Evolutionary conservation across 2,113 vertebrate species (phyloP).

Genomic region (Gobius niger): DNA sequence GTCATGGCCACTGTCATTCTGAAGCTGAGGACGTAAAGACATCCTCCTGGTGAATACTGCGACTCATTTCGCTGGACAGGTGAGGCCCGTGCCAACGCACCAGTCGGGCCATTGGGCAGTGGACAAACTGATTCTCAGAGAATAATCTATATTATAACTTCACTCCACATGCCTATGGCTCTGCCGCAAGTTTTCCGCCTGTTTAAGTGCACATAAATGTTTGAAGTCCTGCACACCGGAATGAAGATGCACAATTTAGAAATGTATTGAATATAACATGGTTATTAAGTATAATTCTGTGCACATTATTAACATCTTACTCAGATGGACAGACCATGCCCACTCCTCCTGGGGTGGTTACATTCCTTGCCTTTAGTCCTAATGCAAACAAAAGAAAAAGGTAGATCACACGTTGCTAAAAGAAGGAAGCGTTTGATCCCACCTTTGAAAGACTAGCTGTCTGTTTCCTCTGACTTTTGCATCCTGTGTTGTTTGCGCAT

Average conservation of each 20-base stretch:
- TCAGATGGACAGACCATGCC: conserved; percentile 1
- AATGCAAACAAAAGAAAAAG: conserved; percentile 3
- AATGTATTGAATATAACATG: not conserved
- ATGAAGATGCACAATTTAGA: not conserved
- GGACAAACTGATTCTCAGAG: conserved; percentile 1
- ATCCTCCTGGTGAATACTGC: not conserved
- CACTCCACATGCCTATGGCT: not conserved
- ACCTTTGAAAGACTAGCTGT: not conserved
- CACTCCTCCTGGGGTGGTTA: conserved; percentile 47
- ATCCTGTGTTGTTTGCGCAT: conserved; percentile 18
- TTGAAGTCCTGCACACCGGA: conserved; percentile 28
- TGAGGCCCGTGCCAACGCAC: conserved; percentile 9
- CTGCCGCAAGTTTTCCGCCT: conserved; percentile 15
- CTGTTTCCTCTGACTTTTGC: conserved; percentile 1
- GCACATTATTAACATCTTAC: conserved; percentile 28
- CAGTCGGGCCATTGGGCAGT: conserved; percentile 22
- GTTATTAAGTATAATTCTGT: conserved; percentile 16
- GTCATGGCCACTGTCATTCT: conserved; percentile 79
- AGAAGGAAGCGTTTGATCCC: conserved; percentile 16
- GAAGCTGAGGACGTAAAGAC: conserved; percentile 73
- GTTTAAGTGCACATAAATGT: conserved; percentile 12
- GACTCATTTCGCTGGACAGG: conserved; percentile 5
- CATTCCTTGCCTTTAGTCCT: conserved; percentile 9
- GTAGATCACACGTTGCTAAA: not conserved
- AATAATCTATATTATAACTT: conserved; percentile 14